Base-by-base conservation (phyloP, 1,140 invertebrate genomes). In the Spodoptera frugiperda region DNA sequence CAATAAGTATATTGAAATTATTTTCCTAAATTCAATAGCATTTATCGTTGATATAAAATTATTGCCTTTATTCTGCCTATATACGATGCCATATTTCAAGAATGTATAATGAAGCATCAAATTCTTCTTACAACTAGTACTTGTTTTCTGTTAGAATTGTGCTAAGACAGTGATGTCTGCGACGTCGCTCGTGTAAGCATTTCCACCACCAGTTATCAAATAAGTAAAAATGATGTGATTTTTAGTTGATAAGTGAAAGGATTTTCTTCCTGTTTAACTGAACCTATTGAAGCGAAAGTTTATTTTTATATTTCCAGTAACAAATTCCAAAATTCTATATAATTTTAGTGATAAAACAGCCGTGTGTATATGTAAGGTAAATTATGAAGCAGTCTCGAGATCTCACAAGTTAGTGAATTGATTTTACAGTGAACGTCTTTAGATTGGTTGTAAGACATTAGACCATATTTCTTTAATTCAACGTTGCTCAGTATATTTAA, bases 161-260 rank as follows among this genome's bases (percentile, higher is more conserved):
- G 33, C 9, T 9, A 1, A 39, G 9, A 39, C 9, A 9, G 33
- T 0, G 33, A 21, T 10, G 6, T 73, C 21, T 44, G n/a, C 44
- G 1, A 9, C 33, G 9, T 39, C 19, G 6, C 54, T 15, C 3
- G 11, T 6, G 4, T 39, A 33, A 70, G 49, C 39, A 25, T 55
- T 14, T 15, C 15, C 49, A 57, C 67, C 17, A 72, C 54, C 68
- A 72, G 17, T 65, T 73, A 54, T 46, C 67, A 30, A 63, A 44
- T 84, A 85, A 81, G 84, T 75, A 59, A 79, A 82, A 88, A 65
- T 83, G 76, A 84, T 85, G 76, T 86, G 78, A 83, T 84, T 80
- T 79, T 82, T 79, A 67, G 53, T 68, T 78, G 6, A 21, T 77
- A 77, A 77, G 65, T 48, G 54, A 77, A 75, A 55, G 54, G 17